Conservation (phyloP, 23 tunicate species). For the Styela plicata region DNA sequence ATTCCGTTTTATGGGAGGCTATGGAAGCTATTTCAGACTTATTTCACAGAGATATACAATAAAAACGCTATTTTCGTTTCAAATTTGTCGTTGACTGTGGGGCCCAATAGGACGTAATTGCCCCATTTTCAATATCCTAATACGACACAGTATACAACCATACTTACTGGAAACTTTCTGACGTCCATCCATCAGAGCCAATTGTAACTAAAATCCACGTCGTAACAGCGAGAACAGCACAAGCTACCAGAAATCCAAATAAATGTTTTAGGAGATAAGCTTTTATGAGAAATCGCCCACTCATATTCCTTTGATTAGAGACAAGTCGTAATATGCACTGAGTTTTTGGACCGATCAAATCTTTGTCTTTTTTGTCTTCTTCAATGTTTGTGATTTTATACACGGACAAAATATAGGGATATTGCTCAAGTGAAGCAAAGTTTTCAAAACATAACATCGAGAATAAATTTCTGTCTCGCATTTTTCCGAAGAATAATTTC, state of each 20-base stretch:
- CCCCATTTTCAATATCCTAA: no score
- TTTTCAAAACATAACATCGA: constrained; percentile 30
- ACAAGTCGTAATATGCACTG: constrained; percentile 12
- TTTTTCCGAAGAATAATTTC: not conserved
- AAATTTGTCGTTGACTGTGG: no score
- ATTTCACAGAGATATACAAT: no score
- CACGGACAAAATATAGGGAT: constrained; percentile 29
- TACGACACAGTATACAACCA: no score
- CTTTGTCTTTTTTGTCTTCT: not conserved
- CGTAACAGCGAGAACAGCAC: not conserved
- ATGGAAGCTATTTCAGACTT: no score
- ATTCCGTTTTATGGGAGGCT: no score
- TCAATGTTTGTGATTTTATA: not conserved
- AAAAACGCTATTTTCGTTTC: no score
- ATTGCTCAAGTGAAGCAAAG: constrained; percentile 25
- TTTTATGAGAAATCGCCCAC: constrained; percentile 3
- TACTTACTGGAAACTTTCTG: constrained; percentile 17
- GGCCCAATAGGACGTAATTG: no score
- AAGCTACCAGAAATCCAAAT: not conserved
- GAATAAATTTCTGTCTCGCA: constrained; percentile 20
- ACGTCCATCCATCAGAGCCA: constrained; percentile 1
- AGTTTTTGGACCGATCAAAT: not conserved
- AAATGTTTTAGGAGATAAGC: not conserved
- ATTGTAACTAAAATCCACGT: not conserved
- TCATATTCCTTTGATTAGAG: not conserved